Conservation (phyloP, 2,888 invertebrate genomes). For the Apotomis turbidana region DNA sequence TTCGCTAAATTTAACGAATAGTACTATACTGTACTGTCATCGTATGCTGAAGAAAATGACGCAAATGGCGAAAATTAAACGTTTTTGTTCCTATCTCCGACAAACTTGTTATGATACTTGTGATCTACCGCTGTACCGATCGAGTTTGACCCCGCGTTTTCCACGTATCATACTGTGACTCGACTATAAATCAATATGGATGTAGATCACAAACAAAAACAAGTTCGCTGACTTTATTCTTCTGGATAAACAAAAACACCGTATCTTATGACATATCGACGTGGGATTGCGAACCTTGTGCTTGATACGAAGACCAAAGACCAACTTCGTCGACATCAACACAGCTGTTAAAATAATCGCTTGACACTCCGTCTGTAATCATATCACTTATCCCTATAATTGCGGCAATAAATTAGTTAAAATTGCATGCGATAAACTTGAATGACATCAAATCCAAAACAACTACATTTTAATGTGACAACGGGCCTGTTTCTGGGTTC, state of each 20-base stretch:
- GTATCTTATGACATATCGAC: constrained; percentile 12
- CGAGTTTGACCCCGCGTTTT: constrained; percentile 25
- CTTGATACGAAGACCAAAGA: constrained; percentile 10
- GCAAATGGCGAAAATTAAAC: constrained; percentile 15
- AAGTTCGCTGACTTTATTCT: neutral
- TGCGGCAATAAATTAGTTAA: neutral
- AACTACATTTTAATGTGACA: neutral
- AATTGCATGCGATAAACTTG: neutral
- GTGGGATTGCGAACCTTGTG: constrained; percentile 10
- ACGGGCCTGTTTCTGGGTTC: neutral
- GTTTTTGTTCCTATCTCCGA: neutral
- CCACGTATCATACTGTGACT: constrained; percentile 28
- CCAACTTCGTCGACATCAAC: constrained; percentile 2
- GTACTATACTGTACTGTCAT: neutral
- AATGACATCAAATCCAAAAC: neutral
- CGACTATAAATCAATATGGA: constrained; percentile 36
- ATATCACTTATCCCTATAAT: constrained; percentile 8
- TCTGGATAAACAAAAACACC: constrained; percentile 2
- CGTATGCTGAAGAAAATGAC: constrained; percentile 3
- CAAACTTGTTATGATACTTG: neutral
- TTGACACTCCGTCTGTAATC: constrained; percentile 12
- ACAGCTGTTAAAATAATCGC: constrained; percentile 23
- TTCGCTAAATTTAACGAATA: neutral
- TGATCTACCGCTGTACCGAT: constrained; percentile 5
- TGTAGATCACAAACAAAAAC: constrained; percentile 36